Evolutionary conservation across 2,888 invertebrate genomes (phyloP).

Genomic region (Acronicta aceris): DNA sequence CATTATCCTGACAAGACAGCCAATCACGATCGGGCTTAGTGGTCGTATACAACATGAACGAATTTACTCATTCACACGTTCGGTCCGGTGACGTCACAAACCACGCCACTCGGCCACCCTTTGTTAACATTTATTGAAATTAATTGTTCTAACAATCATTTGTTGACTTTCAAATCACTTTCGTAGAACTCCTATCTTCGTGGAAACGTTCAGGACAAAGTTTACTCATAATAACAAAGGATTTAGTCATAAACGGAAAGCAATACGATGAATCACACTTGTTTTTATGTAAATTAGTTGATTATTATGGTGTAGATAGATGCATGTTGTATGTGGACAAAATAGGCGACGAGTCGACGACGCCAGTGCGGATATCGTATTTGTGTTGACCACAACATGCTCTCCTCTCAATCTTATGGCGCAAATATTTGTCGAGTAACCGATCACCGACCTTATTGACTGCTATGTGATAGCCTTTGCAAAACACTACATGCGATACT

Average conservation of each 20-base stretch:
- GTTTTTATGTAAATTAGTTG: conserved; percentile 38
- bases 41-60: conserved; percentile 68
- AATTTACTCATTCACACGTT: conserved; percentile 70
- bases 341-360: conserved; percentile 50
- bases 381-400: conserved; percentile 74
- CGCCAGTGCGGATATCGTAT: conserved; percentile 68
- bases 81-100: conserved; percentile 28
- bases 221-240: conserved; percentile 7
- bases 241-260: conserved; percentile 40
- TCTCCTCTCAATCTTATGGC: conserved; percentile 70
- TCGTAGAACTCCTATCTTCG: conserved; percentile 33
- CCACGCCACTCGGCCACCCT: conserved; percentile 37
- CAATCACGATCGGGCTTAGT: conserved; percentile 78
- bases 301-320: conserved; percentile 23
- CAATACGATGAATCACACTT: conserved; percentile 41
- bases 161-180: conserved; percentile 54
- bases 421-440: conserved; percentile 82
- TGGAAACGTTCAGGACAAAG: conserved; percentile 29
- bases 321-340: conserved; percentile 40
- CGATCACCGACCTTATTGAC: conserved; percentile 78
- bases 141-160: conserved; percentile 44
- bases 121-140: conserved; percentile 48
- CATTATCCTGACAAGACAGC: conserved; percentile 78
- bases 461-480: conserved; percentile 76
- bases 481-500: conserved; percentile 70